Percentiles rank a stretch among this genome's conserved stretches.
phyloP scores from a whole-genome alignment of 2,113 vertebrate genomes.

The Myrmecobius fasciatus region DNA sequence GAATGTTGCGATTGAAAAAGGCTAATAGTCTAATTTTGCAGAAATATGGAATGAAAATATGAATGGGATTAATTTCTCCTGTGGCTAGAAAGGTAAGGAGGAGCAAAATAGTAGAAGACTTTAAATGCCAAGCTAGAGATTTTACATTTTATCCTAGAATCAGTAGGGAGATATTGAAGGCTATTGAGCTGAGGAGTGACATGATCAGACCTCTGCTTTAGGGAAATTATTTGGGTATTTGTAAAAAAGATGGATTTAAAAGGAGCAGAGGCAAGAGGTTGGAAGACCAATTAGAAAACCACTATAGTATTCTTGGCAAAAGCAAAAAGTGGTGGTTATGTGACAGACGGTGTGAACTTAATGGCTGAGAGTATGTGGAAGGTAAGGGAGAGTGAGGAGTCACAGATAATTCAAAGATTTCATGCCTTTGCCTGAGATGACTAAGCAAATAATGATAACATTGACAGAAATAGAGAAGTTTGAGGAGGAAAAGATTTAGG shows the following conservation, averaged over 20 bases:
- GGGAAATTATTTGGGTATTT: neutral
- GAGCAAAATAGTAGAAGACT: neutral
- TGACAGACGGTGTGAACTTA: neutral
- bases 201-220: neutral
- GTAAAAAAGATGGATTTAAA: neutral
- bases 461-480: neutral
- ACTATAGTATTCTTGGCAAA: neutral
- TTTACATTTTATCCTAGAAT: neutral
- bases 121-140: neutral
- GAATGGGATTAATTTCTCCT: neutral
- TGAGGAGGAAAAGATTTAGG: neutral
- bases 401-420: neutral
- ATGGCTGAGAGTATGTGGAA: no score
- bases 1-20: neutral
- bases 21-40: neutral
- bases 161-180: neutral
- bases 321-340: neutral
- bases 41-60: neutral
- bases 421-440: neutral
- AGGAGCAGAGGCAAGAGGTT: neutral
- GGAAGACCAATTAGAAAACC: neutral
- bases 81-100: neutral
- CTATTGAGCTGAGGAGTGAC: neutral
- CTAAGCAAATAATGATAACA: neutral
- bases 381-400: neutral